Evolutionary conservation across 2,113 vertebrate genomes (phyloP), one percentile per base, ranked within the genome.

Genomic region (Turnix velox): DNA sequence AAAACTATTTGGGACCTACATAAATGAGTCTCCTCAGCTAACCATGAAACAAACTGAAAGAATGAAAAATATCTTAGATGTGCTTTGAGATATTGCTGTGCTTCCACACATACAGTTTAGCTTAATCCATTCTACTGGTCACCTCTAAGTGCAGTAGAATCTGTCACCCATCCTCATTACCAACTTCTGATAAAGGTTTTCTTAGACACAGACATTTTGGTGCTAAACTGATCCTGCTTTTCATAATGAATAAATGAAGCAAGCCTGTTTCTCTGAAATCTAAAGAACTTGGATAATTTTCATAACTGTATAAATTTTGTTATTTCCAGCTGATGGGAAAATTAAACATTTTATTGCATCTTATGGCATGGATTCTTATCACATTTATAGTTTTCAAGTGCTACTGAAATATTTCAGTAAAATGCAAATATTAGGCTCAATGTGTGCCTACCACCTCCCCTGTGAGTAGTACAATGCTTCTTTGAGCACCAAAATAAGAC

Each of bases 1-100:
- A 49, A 91, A 95, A 65, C 9, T 76, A 62, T 88, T 92, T 76
- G 58, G 65, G 88, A 84, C 35, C 46, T 66, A 63, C 10, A 0
- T 92, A 88, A 87, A 90, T 80, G 76, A 90, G 86, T 74, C 67
- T 91, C 69, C 59, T 93, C 81, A 73, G 58, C 51, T 91, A 93
- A 78, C 42, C 66, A 55, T 92, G 62, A 93, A 94, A 58, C 46
- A 75, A 82, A 69, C 69, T 28, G 5, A 0, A 2, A 37, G 33
- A 84, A 33, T 75, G 42, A 67, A 84, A 92, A 65, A 57, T 31
- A 67, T 86, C 69, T 77, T 52, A 49, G 37, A 33, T 2, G 2
- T 58, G 45, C 54, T 88, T 78, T 88, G 61, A 94, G 66, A 72
- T 57, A 54, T 35, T 62, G 40, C 66, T 0, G 2, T 82, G 62